Evolutionary conservation across 2,888 invertebrate genomes (phyloP).

Genomic region (Noctua comes): DNA sequence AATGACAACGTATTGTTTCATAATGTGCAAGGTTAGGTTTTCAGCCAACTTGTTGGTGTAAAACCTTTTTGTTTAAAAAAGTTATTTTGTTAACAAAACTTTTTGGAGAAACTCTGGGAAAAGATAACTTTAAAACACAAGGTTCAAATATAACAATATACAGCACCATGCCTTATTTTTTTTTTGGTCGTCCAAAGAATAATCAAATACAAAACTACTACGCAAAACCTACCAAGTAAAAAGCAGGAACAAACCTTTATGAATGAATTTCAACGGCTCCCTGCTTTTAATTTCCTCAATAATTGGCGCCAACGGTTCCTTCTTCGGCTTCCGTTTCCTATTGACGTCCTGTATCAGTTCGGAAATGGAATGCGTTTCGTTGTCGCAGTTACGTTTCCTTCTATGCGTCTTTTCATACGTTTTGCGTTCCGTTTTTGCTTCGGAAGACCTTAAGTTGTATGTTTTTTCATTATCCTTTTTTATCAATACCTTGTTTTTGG

Average conservation of each 20-base stretch:
- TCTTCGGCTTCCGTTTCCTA: slow-evolving; percentile 70
- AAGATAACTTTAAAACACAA: background rate
- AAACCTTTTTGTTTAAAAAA: background rate
- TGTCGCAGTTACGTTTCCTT: slow-evolving; percentile 67
- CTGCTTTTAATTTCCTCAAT: slow-evolving; percentile 83
- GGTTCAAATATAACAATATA: background rate
- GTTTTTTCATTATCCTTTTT: slow-evolving; percentile 78
- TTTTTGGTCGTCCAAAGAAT: background rate
- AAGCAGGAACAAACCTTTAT: slow-evolving; percentile 67
- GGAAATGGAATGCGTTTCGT: slow-evolving; percentile 59
- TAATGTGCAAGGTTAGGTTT: background rate
- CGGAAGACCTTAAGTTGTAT: slow-evolving; percentile 83
- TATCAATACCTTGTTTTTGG: slow-evolving; percentile 65
- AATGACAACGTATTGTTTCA: background rate
- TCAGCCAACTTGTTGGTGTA: background rate
- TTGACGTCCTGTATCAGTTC: slow-evolving; percentile 60
- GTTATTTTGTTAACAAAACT: background rate
- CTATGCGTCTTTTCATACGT: slow-evolving; percentile 75
- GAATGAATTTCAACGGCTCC: slow-evolving; percentile 76
- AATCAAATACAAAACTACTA: background rate
- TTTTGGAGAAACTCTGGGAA: background rate
- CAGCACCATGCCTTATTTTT: background rate
- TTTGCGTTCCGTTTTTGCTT: slow-evolving; percentile 82
- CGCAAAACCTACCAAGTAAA: background rate
- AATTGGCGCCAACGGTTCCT: slow-evolving; percentile 84